These are phyloP conservation scores for Xyrichtys novacula DNA, from an alignment of 2,797 vertebrate species.

Conservation along the genomic window DNA sequence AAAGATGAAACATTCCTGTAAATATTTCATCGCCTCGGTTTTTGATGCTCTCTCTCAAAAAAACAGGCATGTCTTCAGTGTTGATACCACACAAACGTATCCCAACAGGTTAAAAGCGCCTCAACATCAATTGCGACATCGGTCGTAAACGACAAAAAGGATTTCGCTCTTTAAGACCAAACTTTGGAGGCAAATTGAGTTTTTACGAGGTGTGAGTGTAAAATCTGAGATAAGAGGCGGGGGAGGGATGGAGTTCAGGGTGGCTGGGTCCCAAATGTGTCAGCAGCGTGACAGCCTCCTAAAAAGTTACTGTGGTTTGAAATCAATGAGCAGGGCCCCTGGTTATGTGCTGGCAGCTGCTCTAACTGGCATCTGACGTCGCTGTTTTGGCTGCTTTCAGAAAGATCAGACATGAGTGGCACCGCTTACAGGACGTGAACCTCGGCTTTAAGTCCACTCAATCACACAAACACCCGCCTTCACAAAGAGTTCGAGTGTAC, in stretches of 20 bases:
- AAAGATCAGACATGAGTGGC: constrained; percentile 69
- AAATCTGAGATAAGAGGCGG: constrained; percentile 38
- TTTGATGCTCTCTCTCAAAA: too few relatives aligned
- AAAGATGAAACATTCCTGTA: too few relatives aligned
- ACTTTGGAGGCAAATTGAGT: constrained; percentile 28
- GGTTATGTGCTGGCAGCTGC: constrained; percentile 67
- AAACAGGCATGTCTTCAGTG: too few relatives aligned
- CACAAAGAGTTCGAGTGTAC: too few relatives aligned
- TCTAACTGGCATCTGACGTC: constrained; percentile 39
- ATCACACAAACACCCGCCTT: constrained; percentile 26
- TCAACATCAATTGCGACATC: constrained; percentile 10
- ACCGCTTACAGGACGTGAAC: constrained; percentile 65
- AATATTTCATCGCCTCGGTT: too few relatives aligned
- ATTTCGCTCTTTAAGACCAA: constrained; percentile 26
- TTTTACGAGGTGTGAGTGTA: constrained; percentile 62
- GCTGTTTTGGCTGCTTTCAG: constrained; percentile 69
- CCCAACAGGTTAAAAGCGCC: constrained; percentile 8
- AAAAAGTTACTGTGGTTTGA: constrained; percentile 61
- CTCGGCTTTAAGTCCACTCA: constrained; percentile 49
- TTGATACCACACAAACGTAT: not conserved
- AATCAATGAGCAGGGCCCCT: constrained; percentile 40
- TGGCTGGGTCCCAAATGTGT: constrained; percentile 25
- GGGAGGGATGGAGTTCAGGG: not conserved
- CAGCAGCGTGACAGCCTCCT: constrained; percentile 35
- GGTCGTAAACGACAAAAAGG: constrained; percentile 43